Percentiles rank a stretch among this genome's conserved stretches.
phyloP scores from a whole-genome alignment of 2,797 vertebrate species.

The Centropyge bicolor region DNA sequence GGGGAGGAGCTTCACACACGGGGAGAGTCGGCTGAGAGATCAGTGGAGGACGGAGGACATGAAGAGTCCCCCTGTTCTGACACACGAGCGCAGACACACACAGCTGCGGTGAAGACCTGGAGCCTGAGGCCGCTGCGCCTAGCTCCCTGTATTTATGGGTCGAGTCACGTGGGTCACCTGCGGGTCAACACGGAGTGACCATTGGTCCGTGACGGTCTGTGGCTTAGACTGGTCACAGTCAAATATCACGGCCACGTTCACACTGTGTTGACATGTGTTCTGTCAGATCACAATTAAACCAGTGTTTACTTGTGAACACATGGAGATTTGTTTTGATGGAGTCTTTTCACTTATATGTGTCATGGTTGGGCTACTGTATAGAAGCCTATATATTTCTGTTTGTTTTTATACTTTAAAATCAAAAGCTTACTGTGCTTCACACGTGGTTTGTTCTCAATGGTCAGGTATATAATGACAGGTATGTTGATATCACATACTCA shows the following conservation, averaged over 20 bases:
- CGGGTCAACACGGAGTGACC: not conserved
- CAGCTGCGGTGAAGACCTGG: not conserved
- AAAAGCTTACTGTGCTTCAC: not conserved
- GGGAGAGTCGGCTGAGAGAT: not conserved
- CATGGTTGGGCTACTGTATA: not conserved
- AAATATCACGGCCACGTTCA: no score
- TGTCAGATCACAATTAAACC: no score
- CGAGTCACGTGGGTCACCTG: slow-evolving; percentile 56
- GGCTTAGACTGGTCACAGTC: no score
- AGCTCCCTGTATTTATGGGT: slow-evolving; percentile 42
- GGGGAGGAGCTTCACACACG: slow-evolving; percentile 69
- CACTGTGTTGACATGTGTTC: no score
- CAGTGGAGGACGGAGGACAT: rapidly evolving
- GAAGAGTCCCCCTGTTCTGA: not conserved
- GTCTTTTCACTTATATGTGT: not conserved
- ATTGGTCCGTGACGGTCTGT: not conserved
- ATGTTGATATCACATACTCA: not conserved
- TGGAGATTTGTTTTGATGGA: no score
- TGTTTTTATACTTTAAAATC: not conserved
- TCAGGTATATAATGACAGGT: not conserved
- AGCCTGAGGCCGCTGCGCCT: not conserved
- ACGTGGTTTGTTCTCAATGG: not conserved
- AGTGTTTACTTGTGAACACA: no score
- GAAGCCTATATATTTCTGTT: not conserved
- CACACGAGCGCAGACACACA: no score